Base-by-base conservation (phyloP, 2,888 invertebrate genomes). In the Eilema caniola region DNA sequence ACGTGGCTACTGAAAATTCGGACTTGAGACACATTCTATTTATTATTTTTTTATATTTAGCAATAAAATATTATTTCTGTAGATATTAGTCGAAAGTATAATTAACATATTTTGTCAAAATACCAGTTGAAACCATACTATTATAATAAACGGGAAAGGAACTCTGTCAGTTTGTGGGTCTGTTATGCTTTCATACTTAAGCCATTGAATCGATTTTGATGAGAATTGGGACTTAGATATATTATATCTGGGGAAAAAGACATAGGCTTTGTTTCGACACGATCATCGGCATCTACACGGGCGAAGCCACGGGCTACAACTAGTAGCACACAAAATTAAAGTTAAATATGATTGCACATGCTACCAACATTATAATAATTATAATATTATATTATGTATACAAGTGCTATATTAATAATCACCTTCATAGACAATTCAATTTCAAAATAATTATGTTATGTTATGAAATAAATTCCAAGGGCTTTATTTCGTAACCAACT, bases 11-110 rank as follows among this genome's bases (percentile, higher is more conserved):
- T 8, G 11, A 33, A 33, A 24, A 4, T 67, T 3, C 68, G 67
- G 47, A 77, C 83, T 71, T 75, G 53, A 61, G 61, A 70, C 25
- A 66, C 11, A 63, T 41, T 20, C 53, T n/a, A 37, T 47, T 63
- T n/a, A 47, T 10, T 24, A 24, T 25, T 47, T 25, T 24, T 24
- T 24, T 23, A 61, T 24, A 57, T 12, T n/a, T 28, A 31, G 11
- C 11, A 56, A n/a, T 3, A n/a, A 56, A 28, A 28, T n/a, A n/a
- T n/a, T n/a, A n/a, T n/a, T 7, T 20, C 20, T 20, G 53, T 20
- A 20, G 33, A 37, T 41, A 23, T 56, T 56, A 47, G 7, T 20
- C 4, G 7, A 47, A 47, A 47, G 20, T 20, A 47, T 5, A 5
- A 47, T 47, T n/a, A 20, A n/a, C 2, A n/a, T 5, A 4, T 28